phyloP scores from a whole-genome alignment of 2,113 vertebrate species.

The Murina feae region DNA sequence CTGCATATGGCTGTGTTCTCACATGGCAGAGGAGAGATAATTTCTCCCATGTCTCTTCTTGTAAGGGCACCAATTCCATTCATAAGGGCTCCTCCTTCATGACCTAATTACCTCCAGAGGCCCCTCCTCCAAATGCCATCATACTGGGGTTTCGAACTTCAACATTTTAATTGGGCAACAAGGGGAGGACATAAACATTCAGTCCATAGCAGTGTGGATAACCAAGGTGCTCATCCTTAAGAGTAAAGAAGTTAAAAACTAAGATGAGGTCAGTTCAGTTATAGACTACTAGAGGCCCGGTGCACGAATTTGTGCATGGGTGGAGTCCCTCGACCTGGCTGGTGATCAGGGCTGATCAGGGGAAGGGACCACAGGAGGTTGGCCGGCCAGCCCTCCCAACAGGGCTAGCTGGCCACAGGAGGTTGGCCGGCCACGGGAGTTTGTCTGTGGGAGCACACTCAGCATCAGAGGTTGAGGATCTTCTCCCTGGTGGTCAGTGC shows the following conservation, averaged over 20 bases:
- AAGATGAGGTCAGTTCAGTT: neutral
- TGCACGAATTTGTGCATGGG: no score
- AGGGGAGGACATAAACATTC: neutral
- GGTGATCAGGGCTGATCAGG: no score
- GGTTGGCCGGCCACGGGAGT: no score
- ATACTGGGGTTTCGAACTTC: neutral
- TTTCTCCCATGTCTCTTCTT: neutral
- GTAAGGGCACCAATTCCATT: neutral
- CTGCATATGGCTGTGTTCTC: neutral
- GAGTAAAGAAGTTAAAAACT: neutral
- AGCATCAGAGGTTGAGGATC: no score
- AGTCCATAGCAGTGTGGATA: neutral
- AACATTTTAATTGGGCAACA: neutral
- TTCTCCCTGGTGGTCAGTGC: no score
- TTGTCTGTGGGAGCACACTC: no score
- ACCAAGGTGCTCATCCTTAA: neutral
- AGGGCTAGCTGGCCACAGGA: no score
- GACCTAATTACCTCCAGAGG: neutral
- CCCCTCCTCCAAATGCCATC: neutral
- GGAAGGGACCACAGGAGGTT: no score
- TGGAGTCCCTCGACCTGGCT: no score
- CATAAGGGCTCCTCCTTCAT: neutral
- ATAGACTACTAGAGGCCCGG: neutral
- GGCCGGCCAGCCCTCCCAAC: no score
- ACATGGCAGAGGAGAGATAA: neutral